Evolutionary conservation across 2,113 vertebrate genomes (phyloP), one percentile per base, ranked within the genome.

Genomic region (Pavo muticus): DNA sequence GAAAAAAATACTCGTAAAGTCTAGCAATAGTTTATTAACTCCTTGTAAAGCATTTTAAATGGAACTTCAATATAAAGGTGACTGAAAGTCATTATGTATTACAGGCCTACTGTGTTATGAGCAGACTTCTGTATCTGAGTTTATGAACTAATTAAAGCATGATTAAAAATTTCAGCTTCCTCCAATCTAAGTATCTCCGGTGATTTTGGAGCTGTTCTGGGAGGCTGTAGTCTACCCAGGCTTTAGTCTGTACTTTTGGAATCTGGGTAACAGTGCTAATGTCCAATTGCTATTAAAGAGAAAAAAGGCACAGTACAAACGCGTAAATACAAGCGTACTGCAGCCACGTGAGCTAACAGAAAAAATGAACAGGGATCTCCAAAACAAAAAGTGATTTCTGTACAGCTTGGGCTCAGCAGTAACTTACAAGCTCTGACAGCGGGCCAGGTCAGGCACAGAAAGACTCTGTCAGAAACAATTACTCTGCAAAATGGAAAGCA

Each of bases 61-160:
- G 50, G 74, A 95, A 84, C 88, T 87, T 93, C 73, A 87, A 92
- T 85, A 94, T 78, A 94, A 96, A 94, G 92, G 59, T 68, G 80
- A 94, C 88, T 77, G 71, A 93, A 93, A 90, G 32, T 39, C 84
- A 56, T 45, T 74, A 83, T 30, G 60, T 44, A 40, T 80, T 68
- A 90, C 42, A 92, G 35, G 50, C 29, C 11, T 57, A 23, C 52
- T 84, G 80, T 73, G 56, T 52, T 87, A 63, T 1, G 1, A 90
- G 61, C 21, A 79, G 30, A 89, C 54, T 32, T 82, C 88, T 79
- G 40, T 25, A 95, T 40, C 32, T 67, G 64, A 93, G 74, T 75
- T 76, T 59, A 83, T 35, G 72, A 96, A 70, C 54, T 92, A 95
- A 69, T 35, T 60, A 48, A 40, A 93, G 89, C 94, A 87, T 85